Evolutionary conservation across 2,888 invertebrate genomes (phyloP), one percentile per base, ranked within the genome.

Genomic region (Drosophila mayaguana): DNA sequence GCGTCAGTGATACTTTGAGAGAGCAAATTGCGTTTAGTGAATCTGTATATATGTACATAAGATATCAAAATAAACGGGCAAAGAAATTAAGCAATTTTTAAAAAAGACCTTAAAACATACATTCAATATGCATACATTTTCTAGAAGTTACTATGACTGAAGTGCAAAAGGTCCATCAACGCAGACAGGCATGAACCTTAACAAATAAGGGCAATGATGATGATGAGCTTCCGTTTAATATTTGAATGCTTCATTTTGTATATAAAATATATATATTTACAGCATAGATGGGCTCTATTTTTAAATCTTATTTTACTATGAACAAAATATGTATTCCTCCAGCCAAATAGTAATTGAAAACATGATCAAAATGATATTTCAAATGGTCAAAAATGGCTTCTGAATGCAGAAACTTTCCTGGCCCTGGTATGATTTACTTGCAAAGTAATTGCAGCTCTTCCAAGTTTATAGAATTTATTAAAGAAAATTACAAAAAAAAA

Each of bases 21-120:
- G n/a, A 40, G 11, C 25, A 36, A 54, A 22, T 54, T 54, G 38
- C 34, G 12, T n/a, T 54, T 54, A 38, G 38, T 28, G 18, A 40
- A 25, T 38, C 38, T 38, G 38, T 22, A 7, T n/a, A 34, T 34
- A 25, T 54, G 38, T 25, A 38, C 6, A 54, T 38, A 36, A 25
- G 11, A 11, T 8, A 36, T 53, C 1, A 38, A n/a, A 22, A 38
- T 38, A 53, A 38, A 16, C 38, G 22, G 7, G 16, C 1, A 7
- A 22, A 4, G 38, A 12, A n/a, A 22, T 45, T 16, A 45, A 45
- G 45, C 22, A 0, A 45, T 16, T 18, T 12, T 53, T 16, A 22
- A 16, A 11, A 1, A 48, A 28, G 28, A 28, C 28, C 28, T 28
- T 28, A 28, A 28, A 28, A 8, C 28, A 28, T 11, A 18, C n/a